Base-by-base conservation (phyloP, 2,888 invertebrate genomes). In the Xestia rhomboidea region DNA sequence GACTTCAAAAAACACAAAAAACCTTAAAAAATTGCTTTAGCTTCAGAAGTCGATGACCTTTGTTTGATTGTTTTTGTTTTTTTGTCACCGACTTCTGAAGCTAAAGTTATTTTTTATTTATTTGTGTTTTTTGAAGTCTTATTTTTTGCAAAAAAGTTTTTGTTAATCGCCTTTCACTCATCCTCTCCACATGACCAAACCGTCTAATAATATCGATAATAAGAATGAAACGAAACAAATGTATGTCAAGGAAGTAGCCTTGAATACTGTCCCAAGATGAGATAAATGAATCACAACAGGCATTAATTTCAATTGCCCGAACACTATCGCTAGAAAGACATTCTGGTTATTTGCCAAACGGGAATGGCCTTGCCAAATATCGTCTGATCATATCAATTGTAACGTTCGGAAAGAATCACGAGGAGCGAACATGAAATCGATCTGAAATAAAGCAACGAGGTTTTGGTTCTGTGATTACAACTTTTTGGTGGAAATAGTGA, bases 301-400 rank as follows among this genome's bases (percentile, higher is more conserved):
- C 84, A 84, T 84, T 84, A 72, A 78, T 79, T 76, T 80, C 80
- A 81, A 86, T 82, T 84, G 80, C 62, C n/a, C 30, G 62, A 73
- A 81, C 78, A 82, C 76, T 82, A 83, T 88, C 87, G 73, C 68
- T 63, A 64, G 75, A 82, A 81, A 84, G 72, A 69, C 73, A 62
- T 85, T 88, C 68, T 88, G 87, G 83, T 87, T 74, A 77, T 82
- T 87, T 87, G 88, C 88, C 88, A 87, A 85, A 80, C 78, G 78
- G 63, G 76, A 73, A 84, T 66, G 76, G 68, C 83, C 77, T 84
- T 77, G 83, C 83, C 83, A 85, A 83, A 73, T 74, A 74, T 81
- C 78, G 34, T 72, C 66, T 72, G 76, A 79, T 78, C 75, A 51
- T 77, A 81, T 81, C 80, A 84, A 77, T 82, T 82, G 82, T 70